These are phyloP conservation scores for Bugulina stolonifera DNA, from an alignment of 2,888 invertebrate genomes.

Conservation along the genomic window DNA sequence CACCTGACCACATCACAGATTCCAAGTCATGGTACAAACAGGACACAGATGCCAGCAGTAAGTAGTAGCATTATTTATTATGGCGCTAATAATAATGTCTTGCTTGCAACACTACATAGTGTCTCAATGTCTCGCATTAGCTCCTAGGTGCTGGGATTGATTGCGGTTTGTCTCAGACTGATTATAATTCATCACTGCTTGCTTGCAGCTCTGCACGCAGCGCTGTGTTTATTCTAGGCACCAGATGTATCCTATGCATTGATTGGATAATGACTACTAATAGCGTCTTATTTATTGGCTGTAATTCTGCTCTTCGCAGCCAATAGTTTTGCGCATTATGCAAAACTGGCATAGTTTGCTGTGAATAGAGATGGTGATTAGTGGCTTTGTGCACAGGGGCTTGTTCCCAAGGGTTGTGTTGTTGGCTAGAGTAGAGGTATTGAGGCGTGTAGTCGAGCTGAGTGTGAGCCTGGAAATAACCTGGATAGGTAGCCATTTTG, in stretches of 20 bases:
- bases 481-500: slow-evolving; percentile 25
- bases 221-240: too few species aligned
- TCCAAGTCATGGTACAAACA: too few species aligned
- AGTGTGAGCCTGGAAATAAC: not conserved
- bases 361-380: not conserved
- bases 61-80: too few species aligned
- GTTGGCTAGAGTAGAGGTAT: not conserved
- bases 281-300: not conserved
- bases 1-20: not conserved
- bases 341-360: not conserved
- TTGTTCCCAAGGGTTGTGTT: not conserved
- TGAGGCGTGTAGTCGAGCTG: not conserved
- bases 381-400: not conserved
- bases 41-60: too few species aligned
- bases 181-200: too few species aligned
- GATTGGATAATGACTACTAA: not conserved
- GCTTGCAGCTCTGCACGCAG: too few species aligned
- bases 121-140: too few species aligned
- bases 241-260: too few species aligned
- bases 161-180: too few species aligned
- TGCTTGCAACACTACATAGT: too few species aligned
- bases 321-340: not conserved
- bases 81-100: too few species aligned
- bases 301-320: not conserved
- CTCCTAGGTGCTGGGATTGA: too few species aligned